A percentile compares a stretch with the other conserved stretches of the same genome.
Evolutionary conservation across 2,888 invertebrate genomes (phyloP).

Genomic region (Chrysolina haemoptera): DNA sequence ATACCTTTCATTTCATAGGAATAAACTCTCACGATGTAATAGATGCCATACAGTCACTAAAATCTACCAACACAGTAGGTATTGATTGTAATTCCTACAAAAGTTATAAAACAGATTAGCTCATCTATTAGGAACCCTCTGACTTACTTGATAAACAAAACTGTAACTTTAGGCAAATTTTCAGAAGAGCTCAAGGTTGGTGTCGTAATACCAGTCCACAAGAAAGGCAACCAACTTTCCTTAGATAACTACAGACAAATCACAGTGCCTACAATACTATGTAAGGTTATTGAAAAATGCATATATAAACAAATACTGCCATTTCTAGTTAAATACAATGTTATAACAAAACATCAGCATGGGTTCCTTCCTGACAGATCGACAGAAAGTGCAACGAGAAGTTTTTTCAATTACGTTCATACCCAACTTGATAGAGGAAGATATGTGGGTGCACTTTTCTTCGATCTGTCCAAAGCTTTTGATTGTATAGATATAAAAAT

Average conservation of each 20-base stretch:
- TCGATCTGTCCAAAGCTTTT: not conserved
- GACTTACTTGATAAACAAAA: not conserved
- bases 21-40: not conserved
- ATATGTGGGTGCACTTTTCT: not conserved
- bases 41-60: not conserved
- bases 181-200: not conserved
- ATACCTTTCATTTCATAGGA: not conserved
- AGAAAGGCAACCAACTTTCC: too few species aligned
- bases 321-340: not conserved
- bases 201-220: too few species aligned
- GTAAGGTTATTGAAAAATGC: too few species aligned
- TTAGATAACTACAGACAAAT: too few species aligned
- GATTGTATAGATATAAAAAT: not conserved
- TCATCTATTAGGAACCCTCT: not conserved
- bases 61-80: not conserved
- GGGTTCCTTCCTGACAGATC: too few species aligned
- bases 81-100: not conserved
- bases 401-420: too few species aligned
- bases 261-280: too few species aligned
- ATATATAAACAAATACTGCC: too few species aligned
- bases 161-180: not conserved
- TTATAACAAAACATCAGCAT: not conserved
- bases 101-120: not conserved
- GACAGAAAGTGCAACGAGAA: too few species aligned
- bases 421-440: too few species aligned